phyloP scores from a whole-genome alignment of 2,888 invertebrate genomes.

The Cheilosia vulpina region DNA sequence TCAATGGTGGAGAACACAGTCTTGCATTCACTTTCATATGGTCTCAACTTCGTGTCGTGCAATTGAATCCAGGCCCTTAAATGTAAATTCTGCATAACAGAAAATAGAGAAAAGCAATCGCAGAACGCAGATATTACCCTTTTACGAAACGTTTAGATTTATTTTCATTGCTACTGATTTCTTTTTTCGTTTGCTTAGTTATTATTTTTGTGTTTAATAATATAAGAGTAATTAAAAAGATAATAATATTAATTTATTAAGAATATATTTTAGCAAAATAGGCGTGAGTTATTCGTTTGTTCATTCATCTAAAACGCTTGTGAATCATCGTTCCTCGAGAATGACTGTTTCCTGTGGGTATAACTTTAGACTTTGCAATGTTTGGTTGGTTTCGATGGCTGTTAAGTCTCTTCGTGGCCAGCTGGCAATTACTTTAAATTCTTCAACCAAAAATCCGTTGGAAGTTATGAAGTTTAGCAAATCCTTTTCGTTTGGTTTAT shows the following conservation, averaged over 20 bases:
- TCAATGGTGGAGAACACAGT: no score
- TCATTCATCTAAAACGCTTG: constrained; percentile 43
- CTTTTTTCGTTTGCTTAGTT: constrained; percentile 69
- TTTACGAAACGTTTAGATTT: constrained; percentile 65
- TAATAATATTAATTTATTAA: constrained; percentile 74
- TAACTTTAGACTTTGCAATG: constrained; percentile 92
- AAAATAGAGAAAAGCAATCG: constrained; percentile 14
- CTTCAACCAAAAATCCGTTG: constrained; percentile 93
- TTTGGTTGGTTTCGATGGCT: constrained; percentile 89
- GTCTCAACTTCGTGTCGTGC: no score
- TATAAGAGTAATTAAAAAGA: constrained; percentile 74
- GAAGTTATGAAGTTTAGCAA: constrained; percentile 94
- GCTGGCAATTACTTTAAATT: constrained; percentile 95
- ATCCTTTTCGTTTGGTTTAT: constrained; percentile 82
- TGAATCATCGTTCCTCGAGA: constrained; percentile 94
- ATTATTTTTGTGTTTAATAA: constrained; percentile 63
- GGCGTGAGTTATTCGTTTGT: constrained; percentile 71
- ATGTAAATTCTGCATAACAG: no score
- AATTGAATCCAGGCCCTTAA: no score
- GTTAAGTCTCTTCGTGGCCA: constrained; percentile 98
- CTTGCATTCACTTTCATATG: no score
- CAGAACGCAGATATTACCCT: constrained; percentile 52
- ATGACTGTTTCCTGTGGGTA: constrained; percentile 97
- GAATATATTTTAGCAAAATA: constrained; percentile 75
- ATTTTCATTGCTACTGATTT: constrained; percentile 64